Percentiles rank a stretch among this genome's conserved stretches.
Conservation (phyloP, 1,140 invertebrate genomes). For the Watersipora subatra region DNA sequence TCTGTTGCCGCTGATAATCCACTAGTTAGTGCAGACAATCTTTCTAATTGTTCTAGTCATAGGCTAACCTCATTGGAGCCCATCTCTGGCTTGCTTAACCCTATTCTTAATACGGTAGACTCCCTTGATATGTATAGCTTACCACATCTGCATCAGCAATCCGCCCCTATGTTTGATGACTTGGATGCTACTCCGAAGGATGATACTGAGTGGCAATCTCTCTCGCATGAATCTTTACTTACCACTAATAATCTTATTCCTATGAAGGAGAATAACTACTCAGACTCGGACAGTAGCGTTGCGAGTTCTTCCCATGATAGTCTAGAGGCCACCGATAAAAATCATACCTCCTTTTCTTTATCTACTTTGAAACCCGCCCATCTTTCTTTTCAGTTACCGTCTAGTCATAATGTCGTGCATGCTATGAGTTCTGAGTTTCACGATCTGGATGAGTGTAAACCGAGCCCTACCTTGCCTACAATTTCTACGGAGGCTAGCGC, state of each 20-base stretch:
- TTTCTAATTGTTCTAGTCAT: conserved; percentile 17
- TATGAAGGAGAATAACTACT: no score
- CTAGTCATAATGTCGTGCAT: not conserved
- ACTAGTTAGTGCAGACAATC: conserved; percentile 17
- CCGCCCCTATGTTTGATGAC: no score
- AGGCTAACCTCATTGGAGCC: conserved; percentile 27
- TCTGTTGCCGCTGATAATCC: conserved; percentile 19
- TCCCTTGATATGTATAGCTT: not conserved
- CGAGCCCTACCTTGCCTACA: not conserved
- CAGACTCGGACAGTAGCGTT: no score
- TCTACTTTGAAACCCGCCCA: not conserved
- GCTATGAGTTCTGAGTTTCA: not conserved
- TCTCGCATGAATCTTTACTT: not conserved
- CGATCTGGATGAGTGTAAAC: not conserved
- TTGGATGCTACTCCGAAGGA: no score
- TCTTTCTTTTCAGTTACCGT: not conserved
- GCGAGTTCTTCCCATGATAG: no score
- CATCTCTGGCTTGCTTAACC: conserved; percentile 28
- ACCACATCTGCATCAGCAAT: no score
- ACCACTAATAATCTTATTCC: not conserved
- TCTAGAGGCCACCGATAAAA: no score
- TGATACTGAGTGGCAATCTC: not conserved
- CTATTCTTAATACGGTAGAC: conserved; percentile 14
- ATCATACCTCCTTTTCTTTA: no score
- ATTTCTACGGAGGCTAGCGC: no score